Evolutionary conservation across 2,113 vertebrate genomes (phyloP), one percentile per base, ranked within the genome.

Genomic region (Gambusia holbrooki): DNA sequence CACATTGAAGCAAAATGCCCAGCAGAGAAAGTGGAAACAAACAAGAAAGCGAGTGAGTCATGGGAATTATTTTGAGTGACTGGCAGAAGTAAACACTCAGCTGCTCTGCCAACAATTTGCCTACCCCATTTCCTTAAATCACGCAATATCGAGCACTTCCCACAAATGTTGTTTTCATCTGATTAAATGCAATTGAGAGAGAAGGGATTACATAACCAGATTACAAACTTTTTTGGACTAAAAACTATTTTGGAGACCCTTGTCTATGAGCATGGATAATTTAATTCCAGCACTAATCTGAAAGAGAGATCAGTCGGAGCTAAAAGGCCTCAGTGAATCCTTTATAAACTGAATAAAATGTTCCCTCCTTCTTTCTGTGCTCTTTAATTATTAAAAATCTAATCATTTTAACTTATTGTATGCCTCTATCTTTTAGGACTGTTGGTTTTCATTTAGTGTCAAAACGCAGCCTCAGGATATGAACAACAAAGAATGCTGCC

Each of bases 1-100:
- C 65, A 68, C 12, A 76, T 19, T 61, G 67, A 72, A 58, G 66
- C 45, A 61, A 66, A 80, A 67, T 33, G 69, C 67, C 65, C 65
- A 80, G 77, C 68, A 58, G 61, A 73, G 54, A 77, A 32, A 66
- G 61, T 83, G 42, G 33, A 37, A 62, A 66, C 75, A 37, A 62
- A 66, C 75, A 68, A 42, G 58, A 66, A 29, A 33, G 35, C 37
- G 40, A 73, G 51, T 64, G 73, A 78, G 37, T 76, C 71, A 64
- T 65, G 68, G 30, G 35, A 82, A 76, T 76, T 80, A 77, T 77
- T 84, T 67, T 67, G 54, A 75, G 45, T 71, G 61, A 84, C 61
- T 74, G 37, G 48, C 61, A 48, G 54, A 70, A 64, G 42, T 48
- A 54, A 77, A 77, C 14, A 68, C 13, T 9, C n/a, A 79, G 65